Base-by-base conservation (phyloP, 2,888 invertebrate species). In the Ditylenchus weischeri region DNA sequence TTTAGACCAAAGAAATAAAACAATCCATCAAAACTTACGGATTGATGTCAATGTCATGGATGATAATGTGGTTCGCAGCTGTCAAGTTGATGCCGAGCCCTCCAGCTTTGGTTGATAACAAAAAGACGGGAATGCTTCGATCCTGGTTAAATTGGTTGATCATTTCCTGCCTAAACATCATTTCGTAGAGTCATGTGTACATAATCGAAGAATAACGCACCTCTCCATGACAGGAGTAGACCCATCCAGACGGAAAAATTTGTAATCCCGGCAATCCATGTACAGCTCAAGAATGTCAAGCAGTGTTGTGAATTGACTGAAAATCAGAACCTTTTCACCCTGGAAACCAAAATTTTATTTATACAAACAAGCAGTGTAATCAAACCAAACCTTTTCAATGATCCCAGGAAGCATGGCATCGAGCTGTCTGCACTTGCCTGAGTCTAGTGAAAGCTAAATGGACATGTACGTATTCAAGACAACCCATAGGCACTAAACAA, bases 41-140 rank as follows among this genome's bases (percentile, higher is more conserved):
- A 86, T 96, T 96, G 84, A 93, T 94, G 86, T 96, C 96, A 62
- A 95, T 92, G 83, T 96, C 96, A 84, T 96, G 94, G 73, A 96
- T 90, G 78, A 93, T 90, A 75, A 95, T 95, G 15, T 91, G 91
- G 86, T 95, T 93, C 0, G 96, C 95, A 0, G 92, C 89, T 0
- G 92, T 92, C 73, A 93, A 87, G 86, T 93, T 93, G 81, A 93
- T 93, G 65, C 93, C 93, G 62, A 93, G 87, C n/a, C 95, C 96
- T 47, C 95, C 95, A 1, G 95, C 95, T 83, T 88, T 75, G 19
- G 79, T 79, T 7, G 78, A 78, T 8, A 79, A 65, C 36, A 78
- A 66, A 65, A 79, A 79, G 15, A 79, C 72, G 63, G 75, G 75
- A 7, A 76, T 65, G 15, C 66, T 66, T 2, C 71, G 57, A 19